Evolutionary conservation across 2,113 vertebrate genomes (phyloP).

Genomic region (Numenius arquata): DNA sequence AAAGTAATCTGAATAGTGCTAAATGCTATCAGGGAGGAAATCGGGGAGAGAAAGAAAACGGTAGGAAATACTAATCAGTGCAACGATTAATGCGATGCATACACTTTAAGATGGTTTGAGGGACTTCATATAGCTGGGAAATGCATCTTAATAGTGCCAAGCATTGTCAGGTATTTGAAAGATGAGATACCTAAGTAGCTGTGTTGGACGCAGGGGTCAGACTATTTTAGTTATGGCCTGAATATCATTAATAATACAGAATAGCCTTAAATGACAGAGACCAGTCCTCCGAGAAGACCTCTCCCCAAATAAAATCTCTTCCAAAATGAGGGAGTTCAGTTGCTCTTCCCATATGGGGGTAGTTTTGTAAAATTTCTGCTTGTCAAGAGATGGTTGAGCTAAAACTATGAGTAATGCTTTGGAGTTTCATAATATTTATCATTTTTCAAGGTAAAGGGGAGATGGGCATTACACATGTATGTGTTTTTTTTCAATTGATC

Average conservation of each 20-base stretch:
- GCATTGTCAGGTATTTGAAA: neutral
- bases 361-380: neutral
- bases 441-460: neutral
- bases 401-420: neutral
- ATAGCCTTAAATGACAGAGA: neutral
- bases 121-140: neutral
- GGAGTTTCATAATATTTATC: neutral
- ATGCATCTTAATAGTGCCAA: neutral
- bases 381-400: neutral
- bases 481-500: neutral
- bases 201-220: neutral
- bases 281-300: neutral
- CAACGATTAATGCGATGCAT: neutral
- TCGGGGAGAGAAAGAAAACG: neutral
- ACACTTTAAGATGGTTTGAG: neutral
- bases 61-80: neutral
- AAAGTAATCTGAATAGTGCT: neutral
- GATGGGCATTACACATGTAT: neutral
- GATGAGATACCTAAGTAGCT: neutral
- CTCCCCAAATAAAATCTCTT: neutral
- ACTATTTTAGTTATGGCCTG: neutral
- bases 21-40: neutral
- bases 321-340: neutral
- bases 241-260: neutral
- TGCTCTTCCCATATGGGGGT: neutral